Conservation (phyloP, 2,888 invertebrate genomes). For the Drosophila peninsularis region DNA sequence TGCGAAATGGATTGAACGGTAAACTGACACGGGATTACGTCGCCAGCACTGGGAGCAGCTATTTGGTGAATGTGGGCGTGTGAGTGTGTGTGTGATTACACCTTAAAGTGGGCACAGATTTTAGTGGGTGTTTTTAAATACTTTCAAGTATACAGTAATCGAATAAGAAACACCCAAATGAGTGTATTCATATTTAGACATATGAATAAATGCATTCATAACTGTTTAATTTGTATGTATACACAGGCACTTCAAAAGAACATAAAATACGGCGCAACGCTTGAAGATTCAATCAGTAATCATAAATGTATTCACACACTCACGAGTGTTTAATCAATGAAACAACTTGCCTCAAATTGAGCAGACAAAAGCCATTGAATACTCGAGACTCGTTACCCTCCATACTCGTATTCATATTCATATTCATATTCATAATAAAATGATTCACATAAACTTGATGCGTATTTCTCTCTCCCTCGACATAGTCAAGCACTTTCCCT, state of each 20-base stretch:
- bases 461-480: conserved; percentile 2
- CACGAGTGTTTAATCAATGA: conserved; percentile 14
- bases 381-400: conserved; percentile 11
- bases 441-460: conserved; percentile 41
- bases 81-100: conserved; percentile 7
- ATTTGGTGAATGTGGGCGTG: not conserved
- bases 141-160: not conserved
- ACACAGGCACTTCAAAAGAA: not conserved
- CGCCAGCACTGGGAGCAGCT: conserved; percentile 24
- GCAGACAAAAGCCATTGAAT: conserved; percentile 18
- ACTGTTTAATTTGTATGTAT: not conserved
- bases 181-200: conserved; percentile 1
- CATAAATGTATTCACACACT: not conserved
- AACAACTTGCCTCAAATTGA: conserved; percentile 11
- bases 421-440: conserved; percentile 35
- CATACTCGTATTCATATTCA: conserved; percentile 17
- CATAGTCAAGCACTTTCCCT: conserved; percentile 47
- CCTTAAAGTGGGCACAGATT: conserved; percentile 25
- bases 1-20: conserved; percentile 66
- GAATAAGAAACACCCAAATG: not conserved
- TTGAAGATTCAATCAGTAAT: conserved; percentile 1
- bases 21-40: conserved; percentile 59
- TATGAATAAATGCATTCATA: not conserved
- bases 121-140: conserved; percentile 11
- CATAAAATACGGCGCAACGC: not conserved